Percentiles rank a stretch among this genome's conserved stretches.
phyloP scores from a whole-genome alignment of 1,140 invertebrate genomes.

The Atta cephalotes region DNA sequence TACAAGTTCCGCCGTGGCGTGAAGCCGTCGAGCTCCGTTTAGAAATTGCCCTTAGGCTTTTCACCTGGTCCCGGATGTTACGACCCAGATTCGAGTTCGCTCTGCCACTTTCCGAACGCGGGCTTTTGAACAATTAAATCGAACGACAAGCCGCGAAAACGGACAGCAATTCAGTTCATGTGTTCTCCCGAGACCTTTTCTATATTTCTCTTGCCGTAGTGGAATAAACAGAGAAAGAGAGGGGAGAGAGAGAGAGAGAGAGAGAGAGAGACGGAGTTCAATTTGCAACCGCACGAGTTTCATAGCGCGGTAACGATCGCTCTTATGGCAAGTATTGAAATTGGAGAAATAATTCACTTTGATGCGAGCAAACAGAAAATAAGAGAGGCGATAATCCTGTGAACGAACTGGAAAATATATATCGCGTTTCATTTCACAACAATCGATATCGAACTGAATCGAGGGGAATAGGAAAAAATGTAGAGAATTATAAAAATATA shows the following conservation, averaged over 20 bases:
- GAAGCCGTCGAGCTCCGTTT: slow-evolving; percentile 30
- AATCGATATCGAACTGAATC: background rate
- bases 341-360: slow-evolving; percentile 35
- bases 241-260: no score
- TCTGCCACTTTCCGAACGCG: background rate
- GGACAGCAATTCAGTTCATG: slow-evolving; percentile 16
- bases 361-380: background rate
- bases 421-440: slow-evolving; percentile 1
- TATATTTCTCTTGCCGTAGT: background rate
- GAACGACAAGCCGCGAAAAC: slow-evolving; percentile 36
- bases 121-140: slow-evolving; percentile 51
- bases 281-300: slow-evolving; percentile 12
- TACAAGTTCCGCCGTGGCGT: background rate
- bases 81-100: slow-evolving; percentile 35
- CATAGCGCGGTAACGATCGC: background rate
- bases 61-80: background rate
- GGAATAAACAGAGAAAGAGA: background rate
- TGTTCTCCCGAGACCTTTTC: slow-evolving; percentile 22
- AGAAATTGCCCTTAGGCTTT: slow-evolving; percentile 51
- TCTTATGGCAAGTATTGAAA: slow-evolving; percentile 13
- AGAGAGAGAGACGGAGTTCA: background rate
- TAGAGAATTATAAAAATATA: background rate
- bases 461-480: no score
- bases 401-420: slow-evolving; percentile 3
- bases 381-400: background rate